A percentile compares a stretch with the other conserved stretches of the same genome.
Conservation (phyloP, 2,888 invertebrate genomes). For the Camponotus fellah region DNA sequence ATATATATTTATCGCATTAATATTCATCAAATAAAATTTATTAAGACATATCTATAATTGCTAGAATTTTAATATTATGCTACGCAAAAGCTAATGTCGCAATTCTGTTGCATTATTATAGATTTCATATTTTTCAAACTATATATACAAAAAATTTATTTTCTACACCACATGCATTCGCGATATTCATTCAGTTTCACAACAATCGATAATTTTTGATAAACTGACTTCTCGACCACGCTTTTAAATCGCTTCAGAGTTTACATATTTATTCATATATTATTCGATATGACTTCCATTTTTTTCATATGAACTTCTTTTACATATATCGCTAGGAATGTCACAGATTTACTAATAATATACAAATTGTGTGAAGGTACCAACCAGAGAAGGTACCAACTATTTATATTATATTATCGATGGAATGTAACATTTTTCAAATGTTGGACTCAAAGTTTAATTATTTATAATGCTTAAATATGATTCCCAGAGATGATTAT, state of each 20-base stretch:
- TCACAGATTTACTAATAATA: not conserved
- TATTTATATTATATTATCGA: not conserved
- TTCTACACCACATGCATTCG: conserved; percentile 14
- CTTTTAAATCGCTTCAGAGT: conserved; percentile 34
- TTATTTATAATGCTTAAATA: not conserved
- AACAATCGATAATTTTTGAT: conserved; percentile 36
- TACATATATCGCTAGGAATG: not conserved
- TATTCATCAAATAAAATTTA: conserved; percentile 12
- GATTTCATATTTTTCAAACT: conserved; percentile 1
- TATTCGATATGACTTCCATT: conserved; percentile 38
- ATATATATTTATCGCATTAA: not conserved
- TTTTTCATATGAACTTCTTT: conserved; percentile 16
- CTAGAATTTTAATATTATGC: conserved; percentile 6
- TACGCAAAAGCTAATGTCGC: not conserved
- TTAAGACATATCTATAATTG: conserved; percentile 1
- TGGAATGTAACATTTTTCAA: conserved; percentile 10
- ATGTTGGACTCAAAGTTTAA: not conserved
- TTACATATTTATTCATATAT: conserved; percentile 26
- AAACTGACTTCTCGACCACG: conserved; percentile 5
- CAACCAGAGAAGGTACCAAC: not conserved
- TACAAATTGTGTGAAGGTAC: not conserved
- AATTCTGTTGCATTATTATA: conserved; percentile 15
- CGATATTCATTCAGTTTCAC: conserved; percentile 22
- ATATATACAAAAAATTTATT: conserved; percentile 34
- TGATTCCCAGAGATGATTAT: not conserved